Conservation (phyloP, 2,113 vertebrate genomes). For the Sapajus apella region DNA sequence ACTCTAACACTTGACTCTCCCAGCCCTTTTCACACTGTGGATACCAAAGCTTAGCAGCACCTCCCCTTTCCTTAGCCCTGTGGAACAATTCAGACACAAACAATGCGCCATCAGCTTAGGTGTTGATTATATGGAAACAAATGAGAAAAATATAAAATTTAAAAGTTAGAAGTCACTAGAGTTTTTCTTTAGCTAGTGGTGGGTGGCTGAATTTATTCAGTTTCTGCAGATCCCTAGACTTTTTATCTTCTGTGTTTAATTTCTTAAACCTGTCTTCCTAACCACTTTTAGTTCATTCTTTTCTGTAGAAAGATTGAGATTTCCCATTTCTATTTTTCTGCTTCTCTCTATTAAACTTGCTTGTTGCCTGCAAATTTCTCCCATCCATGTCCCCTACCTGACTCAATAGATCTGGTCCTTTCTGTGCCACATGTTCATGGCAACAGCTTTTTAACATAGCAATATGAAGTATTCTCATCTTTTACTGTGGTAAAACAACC, state of each 20-base stretch:
- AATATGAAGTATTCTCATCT: too few relatives aligned
- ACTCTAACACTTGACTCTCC: not conserved
- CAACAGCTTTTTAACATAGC: too few relatives aligned
- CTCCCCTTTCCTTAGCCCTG: not conserved
- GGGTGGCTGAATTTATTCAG: not conserved
- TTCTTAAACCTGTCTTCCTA: not conserved
- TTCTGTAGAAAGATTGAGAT: not conserved
- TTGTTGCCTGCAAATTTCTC: not conserved
- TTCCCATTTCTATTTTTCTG: not conserved
- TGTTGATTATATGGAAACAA: not conserved
- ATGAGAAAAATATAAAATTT: not conserved
- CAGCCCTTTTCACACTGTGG: fast-evolving
- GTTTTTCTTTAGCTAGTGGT: not conserved
- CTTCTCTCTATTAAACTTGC: not conserved
- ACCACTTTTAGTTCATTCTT: not conserved
- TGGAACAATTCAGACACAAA: not conserved
- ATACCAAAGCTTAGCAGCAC: not conserved
- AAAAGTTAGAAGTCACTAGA: not conserved
- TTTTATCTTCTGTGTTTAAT: not conserved
- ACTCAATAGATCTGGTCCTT: not conserved
- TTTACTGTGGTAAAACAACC: not conserved
- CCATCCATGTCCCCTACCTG: not conserved
- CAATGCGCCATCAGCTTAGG: not conserved
- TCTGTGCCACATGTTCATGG: not conserved
- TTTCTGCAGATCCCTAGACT: not conserved